phyloP scores from a whole-genome alignment of 2,797 vertebrate species.

The Sebastes aleutianus region DNA sequence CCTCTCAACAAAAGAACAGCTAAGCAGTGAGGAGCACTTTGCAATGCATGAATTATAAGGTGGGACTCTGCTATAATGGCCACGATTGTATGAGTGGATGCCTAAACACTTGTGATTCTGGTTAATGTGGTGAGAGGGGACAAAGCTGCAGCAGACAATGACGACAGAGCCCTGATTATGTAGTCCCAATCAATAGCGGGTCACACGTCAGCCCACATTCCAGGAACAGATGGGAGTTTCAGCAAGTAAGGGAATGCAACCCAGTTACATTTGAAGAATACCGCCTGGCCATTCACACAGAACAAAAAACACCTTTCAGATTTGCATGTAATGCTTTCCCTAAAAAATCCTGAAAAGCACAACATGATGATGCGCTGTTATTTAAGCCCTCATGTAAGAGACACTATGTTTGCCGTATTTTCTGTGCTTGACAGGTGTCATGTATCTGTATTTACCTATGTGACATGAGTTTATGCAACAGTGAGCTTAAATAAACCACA shows the following conservation, averaged over 20 bases:
- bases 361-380: not conserved
- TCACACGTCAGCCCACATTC: constrained; percentile 65
- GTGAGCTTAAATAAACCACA: constrained; percentile 64
- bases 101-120: constrained; percentile 44
- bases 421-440: constrained; percentile 44
- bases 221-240: constrained; percentile 54
- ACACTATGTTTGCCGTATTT: not conserved
- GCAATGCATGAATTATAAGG: constrained; percentile 29
- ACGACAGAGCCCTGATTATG: constrained; percentile 60
- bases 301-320: constrained; percentile 23
- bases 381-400: not conserved
- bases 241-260: constrained; percentile 17
- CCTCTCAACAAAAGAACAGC: constrained; percentile 1
- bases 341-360: not conserved
- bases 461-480: constrained; percentile 62
- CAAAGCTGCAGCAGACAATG: constrained; percentile 45
- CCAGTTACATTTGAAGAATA: constrained; percentile 17
- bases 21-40: not conserved
- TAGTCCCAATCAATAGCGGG: constrained; percentile 69
- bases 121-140: constrained; percentile 33
- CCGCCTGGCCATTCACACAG: not conserved
- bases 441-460: constrained; percentile 57
- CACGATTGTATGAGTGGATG: constrained; percentile 25
- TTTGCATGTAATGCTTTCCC: not conserved
- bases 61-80: constrained; percentile 8